These are phyloP conservation scores for Crossaster papposus DNA, from an alignment of 53 echinoderm and acorn worm genomes.

Conservation along the genomic window DNA sequence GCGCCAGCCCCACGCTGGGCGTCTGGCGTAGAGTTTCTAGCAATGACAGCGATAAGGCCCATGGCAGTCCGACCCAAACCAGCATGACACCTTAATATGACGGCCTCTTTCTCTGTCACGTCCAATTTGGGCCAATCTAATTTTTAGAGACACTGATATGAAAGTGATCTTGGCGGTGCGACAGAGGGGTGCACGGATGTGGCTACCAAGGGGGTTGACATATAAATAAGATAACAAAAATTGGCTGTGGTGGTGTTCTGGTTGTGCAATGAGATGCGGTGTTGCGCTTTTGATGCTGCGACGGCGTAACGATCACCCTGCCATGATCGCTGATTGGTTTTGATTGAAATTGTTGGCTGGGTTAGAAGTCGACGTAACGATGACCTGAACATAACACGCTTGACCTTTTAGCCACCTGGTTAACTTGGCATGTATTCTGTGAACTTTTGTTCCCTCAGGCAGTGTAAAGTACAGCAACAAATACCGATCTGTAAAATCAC, in stretches of 20 bases:
- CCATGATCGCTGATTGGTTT: slow-evolving; percentile 46
- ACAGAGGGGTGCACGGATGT: slow-evolving; percentile 59
- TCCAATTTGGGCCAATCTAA: slow-evolving; percentile 86
- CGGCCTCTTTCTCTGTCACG: slow-evolving; percentile 77
- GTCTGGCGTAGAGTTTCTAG: slow-evolving; percentile 84
- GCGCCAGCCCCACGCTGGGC: slow-evolving; percentile 95
- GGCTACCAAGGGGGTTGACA: slow-evolving; percentile 36
- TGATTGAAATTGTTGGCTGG: slow-evolving; percentile 58
- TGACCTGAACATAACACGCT: slow-evolving; percentile 46
- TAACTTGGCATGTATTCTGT: slow-evolving; percentile 16
- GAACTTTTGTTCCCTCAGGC: slow-evolving; percentile 1
- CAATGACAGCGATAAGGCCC: slow-evolving; percentile 67
- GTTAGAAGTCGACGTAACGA: slow-evolving; percentile 3
- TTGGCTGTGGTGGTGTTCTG: neutral
- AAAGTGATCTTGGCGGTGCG: slow-evolving; percentile 65
- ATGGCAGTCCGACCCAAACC: slow-evolving; percentile 44
- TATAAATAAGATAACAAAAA: neutral
- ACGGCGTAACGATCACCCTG: slow-evolving; percentile 50
- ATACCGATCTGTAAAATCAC: neutral
- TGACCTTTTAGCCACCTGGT: slow-evolving; percentile 50
- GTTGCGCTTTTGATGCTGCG: slow-evolving; percentile 59
- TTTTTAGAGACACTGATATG: slow-evolving; percentile 90
- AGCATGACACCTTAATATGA: slow-evolving; percentile 74
- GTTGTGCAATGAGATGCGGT: slow-evolving; percentile 56
- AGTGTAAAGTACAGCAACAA: neutral